Base-by-base conservation (phyloP, 35 echinoderm and acorn worm genomes). In the Apostichopus parvimensis region DNA sequence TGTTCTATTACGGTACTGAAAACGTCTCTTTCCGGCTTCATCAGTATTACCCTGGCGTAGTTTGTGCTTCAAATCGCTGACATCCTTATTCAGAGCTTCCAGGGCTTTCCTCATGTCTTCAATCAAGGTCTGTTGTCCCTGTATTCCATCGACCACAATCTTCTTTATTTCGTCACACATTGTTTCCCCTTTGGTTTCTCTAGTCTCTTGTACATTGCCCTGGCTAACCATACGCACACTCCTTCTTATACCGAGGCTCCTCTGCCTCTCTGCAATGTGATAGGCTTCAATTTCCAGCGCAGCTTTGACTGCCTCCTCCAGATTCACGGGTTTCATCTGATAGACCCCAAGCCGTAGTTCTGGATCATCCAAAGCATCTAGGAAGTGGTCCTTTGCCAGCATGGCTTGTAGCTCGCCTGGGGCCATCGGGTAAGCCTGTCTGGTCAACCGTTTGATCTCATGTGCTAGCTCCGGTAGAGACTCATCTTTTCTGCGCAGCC, bases 381-480 rank as follows among this genome's bases (percentile, higher is more conserved):
- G 45, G 34, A 91, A 91, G 15, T 79, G 56, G 55, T 91, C 90
- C 56, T 59, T 80, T 1, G 57, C 90, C 20, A 91, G n/a, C 4
- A 15, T 9, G 5, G 57, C 77, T 10, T 59, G 75, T 61, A 91
- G 13, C 6, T 54, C 89, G 8, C 6, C 8, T n/a, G 22, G 76
- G 14, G 54, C 53, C 26, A 28, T 28, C 26, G 26, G 26, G 26
- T 28, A 28, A 28, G 90, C 56, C 18, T 56, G 21, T n/a, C 77
- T 15, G 8, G 56, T 13, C 12, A 83, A 18, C 11, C 90, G 24
- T n/a, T 34, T 5, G 13, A 91, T 21, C n/a, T 52, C 20, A 10
- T 57, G 77, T 4, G 79, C 79, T 22, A 92, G 15, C 77, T 92
- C 77, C 14, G 90, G 90, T 22, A 92, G 17, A 57, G 77, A 60